Conservation (phyloP, 2,888 invertebrate species). For the Argyra leucocephala region DNA sequence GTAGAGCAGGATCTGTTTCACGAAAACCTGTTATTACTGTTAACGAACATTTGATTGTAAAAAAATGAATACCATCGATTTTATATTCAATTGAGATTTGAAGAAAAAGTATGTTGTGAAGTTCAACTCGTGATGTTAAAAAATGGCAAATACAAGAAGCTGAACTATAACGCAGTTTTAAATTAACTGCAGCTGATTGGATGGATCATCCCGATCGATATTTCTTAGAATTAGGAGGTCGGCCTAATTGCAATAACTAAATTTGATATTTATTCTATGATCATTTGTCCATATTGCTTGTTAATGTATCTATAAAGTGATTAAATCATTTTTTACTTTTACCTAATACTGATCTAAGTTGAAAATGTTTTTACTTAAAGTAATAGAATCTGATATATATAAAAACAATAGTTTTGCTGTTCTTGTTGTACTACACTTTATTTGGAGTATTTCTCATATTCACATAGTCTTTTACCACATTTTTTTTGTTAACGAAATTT, state of each 20-base stretch:
- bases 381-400: no score
- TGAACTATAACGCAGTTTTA: conserved; percentile 74
- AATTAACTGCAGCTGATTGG: conserved; percentile 84
- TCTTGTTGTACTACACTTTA: no score
- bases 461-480: no score
- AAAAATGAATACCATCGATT: conserved; percentile 56
- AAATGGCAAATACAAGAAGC: conserved; percentile 85
- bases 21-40: conserved; percentile 64
- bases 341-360: neutral
- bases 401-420: no score
- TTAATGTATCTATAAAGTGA: neutral
- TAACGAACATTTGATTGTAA: conserved; percentile 64
- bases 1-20: conserved; percentile 73
- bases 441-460: no score
- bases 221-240: conserved; percentile 75
- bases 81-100: conserved; percentile 63
- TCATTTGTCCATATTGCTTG: neutral
- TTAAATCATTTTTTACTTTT: neutral
- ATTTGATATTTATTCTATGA: neutral
- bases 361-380: no score
- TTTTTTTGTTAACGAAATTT: no score
- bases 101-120: conserved; percentile 65
- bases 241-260: conserved; percentile 66
- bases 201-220: conserved; percentile 91
- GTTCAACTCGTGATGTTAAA: conserved; percentile 79